Conservation (phyloP, 1,140 invertebrate genomes). For the Atopsyche davidsoni region DNA sequence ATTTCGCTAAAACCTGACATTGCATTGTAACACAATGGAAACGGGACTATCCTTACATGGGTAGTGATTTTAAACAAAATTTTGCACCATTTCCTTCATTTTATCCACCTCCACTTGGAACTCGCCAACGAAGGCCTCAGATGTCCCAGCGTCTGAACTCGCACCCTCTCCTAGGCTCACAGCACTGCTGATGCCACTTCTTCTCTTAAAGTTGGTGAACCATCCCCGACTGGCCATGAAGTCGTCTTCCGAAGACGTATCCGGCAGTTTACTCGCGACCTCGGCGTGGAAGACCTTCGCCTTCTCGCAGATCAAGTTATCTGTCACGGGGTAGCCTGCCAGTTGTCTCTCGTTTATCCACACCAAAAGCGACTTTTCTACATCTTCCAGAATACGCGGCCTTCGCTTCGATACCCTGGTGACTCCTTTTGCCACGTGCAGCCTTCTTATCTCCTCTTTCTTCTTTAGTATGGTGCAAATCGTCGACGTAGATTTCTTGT, state of each 20-base stretch:
- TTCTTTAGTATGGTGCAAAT: slow-evolving; percentile 17
- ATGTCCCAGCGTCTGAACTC: slow-evolving; percentile 27
- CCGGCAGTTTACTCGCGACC: slow-evolving; percentile 18
- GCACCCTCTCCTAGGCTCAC: slow-evolving; percentile 29
- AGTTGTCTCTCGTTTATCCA: slow-evolving; percentile 27
- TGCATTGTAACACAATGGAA: no score
- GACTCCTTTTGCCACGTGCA: slow-evolving; percentile 23
- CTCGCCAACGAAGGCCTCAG: no score
- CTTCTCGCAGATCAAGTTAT: slow-evolving; percentile 28
- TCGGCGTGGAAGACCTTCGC: slow-evolving; percentile 19
- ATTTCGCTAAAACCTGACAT: no score
- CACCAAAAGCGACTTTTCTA: slow-evolving; percentile 26
- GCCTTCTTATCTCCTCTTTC: slow-evolving; percentile 23
- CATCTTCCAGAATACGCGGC: slow-evolving; percentile 19
- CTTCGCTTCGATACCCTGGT: slow-evolving; percentile 21
- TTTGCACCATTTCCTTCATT: no score
- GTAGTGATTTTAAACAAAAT: no score
- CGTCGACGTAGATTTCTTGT: slow-evolving; percentile 16
- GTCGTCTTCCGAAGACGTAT: slow-evolving; percentile 3
- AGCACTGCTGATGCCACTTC: slow-evolving; percentile 20
- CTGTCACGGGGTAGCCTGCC: slow-evolving; percentile 18
- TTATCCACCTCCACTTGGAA: no score
- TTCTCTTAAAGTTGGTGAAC: slow-evolving; percentile 27
- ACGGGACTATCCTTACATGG: no score
- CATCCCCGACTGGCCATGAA: slow-evolving; percentile 26